Base-by-base conservation (phyloP, 2,888 invertebrate genomes). In the Drosophila macrospina region DNA sequence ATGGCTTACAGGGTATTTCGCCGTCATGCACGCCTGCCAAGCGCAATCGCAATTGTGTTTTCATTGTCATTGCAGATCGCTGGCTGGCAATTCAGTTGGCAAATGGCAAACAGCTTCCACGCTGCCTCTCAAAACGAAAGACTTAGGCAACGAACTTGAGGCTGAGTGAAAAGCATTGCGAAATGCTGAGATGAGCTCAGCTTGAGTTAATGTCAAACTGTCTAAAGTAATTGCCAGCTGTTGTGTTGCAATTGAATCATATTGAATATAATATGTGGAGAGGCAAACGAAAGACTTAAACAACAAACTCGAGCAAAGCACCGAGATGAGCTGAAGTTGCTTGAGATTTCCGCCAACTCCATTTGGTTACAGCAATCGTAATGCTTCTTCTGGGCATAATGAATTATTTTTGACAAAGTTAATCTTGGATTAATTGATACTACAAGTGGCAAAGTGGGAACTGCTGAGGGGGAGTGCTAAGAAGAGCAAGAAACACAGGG, bases 61-160 rank as follows among this genome's bases (percentile, higher is more conserved):
- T 42, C 41, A 59, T 59, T 50, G 32, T 24, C 15, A 13, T 11
- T 36, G 28, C 11, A 32, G 24, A 48, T 32, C 32, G 30, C 16
- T n/a, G n/a, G 24, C 50, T 32, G 61, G 59, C 54, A 51, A 64
- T 64, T 71, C 64, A 71, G 65, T 80, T 56, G 72, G 59, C 45
- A 59, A 67, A 60, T 54, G 44, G 50, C 57, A 52, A 61, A 44
- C 26, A 44, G 6, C 32, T 41, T 36, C 30, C 42, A 39, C 6
- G 34, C 20, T 54, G 34, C 50, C 24, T 24, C 15, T 11, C 0
- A 15, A 30, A 48, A 60, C 77, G 45, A 77, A 77, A 60, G 75
- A 77, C 78, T 78, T 59, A 64, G 62, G 48, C 78, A 78, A 68
- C 64, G 26, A 77, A 77, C 74, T 71, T 56, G 54, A 39, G 37